Base-by-base conservation (phyloP, 2,888 invertebrate species). In the Vanessa cardui region DNA sequence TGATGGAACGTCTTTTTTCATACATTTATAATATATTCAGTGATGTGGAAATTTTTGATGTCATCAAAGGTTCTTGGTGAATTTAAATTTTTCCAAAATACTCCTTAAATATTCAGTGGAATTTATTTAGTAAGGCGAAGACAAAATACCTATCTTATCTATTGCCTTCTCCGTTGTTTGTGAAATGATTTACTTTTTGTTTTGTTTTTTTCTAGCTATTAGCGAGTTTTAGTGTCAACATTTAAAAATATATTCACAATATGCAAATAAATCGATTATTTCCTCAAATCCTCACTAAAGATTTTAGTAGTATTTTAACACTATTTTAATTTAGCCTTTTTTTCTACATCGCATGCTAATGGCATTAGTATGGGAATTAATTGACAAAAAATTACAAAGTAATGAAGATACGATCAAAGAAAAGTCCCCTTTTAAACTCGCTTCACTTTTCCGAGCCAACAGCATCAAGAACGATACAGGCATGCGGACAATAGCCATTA, bases 401-500 rank as follows among this genome's bases (percentile, higher is more conserved):
- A 65, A 45, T 50, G 18, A 58, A 61, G 31, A 60, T 54, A 60
- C 60, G 54, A 61, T 61, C 39, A 60, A 68, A 68, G 60, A 26
- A 62, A 56, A 58, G 18, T 58, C 56, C 64, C 64, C 68, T 46
- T 26, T 44, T 50, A 64, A 31, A 49, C 45, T 52, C 26, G 62
- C 18, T 58, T 61, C 62, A 68, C 66, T 64, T 66, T 66, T 65
- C 62, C 65, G 58, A 54, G 56, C 50, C 62, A 68, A 67, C 71
- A 61, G 54, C 66, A 69, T 71, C 68, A 71, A 69, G 71, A 70
- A 78, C 81, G 83, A 85, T 83, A 81, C 78, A 39, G 39, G 39
- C 39, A 77, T 77, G 77, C 83, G 83, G 72, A 87, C 88, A 89
- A 88, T 87, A 83, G 85, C 85, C 80, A 88, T 88, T 86, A 86